Conservation (phyloP, 64 coral and sea anemone genomes). For the Astreopora myriophthalma region DNA sequence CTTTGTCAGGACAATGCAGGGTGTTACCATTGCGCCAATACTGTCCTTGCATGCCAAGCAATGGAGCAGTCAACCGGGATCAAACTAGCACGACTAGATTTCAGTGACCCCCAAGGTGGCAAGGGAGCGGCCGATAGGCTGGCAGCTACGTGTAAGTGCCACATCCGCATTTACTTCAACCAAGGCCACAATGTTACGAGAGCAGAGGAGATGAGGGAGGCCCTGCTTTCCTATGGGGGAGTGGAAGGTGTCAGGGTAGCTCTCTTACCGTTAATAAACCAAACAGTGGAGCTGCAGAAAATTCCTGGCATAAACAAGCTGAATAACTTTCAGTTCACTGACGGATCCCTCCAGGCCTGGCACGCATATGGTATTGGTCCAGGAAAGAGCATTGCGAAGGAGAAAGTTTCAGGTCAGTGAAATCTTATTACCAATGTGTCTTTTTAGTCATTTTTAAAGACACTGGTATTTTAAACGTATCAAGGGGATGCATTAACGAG, state of each 20-base stretch:
- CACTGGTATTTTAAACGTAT: constrained; percentile 10
- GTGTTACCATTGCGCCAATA: background rate
- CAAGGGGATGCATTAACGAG: constrained; percentile 5
- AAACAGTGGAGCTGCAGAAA: background rate
- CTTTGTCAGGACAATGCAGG: constrained; percentile 11
- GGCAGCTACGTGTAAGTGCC: constrained; percentile 9
- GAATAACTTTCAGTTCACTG: constrained; percentile 29
- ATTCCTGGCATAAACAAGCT: constrained; percentile 64
- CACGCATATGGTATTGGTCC: constrained; percentile 17
- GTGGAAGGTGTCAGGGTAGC: background rate
- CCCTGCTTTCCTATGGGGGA: background rate
- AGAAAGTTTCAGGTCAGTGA: constrained; percentile 7
- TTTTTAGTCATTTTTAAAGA: background rate
- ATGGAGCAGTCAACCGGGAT: background rate
- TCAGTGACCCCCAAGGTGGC: constrained; percentile 8
- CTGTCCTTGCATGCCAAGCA: background rate
- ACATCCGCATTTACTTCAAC: background rate
- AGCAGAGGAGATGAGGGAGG: constrained; percentile 8
- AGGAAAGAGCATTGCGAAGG: constrained; percentile 47
- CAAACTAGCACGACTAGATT: background rate
- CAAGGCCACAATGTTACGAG: too few species aligned
- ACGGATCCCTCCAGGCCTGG: constrained; percentile 38
- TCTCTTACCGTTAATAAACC: background rate
- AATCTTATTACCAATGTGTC: background rate
- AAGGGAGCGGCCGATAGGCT: constrained; percentile 25